Conservation (phyloP, 1,140 invertebrate genomes). For the Pseudomyrmex pallidus region DNA sequence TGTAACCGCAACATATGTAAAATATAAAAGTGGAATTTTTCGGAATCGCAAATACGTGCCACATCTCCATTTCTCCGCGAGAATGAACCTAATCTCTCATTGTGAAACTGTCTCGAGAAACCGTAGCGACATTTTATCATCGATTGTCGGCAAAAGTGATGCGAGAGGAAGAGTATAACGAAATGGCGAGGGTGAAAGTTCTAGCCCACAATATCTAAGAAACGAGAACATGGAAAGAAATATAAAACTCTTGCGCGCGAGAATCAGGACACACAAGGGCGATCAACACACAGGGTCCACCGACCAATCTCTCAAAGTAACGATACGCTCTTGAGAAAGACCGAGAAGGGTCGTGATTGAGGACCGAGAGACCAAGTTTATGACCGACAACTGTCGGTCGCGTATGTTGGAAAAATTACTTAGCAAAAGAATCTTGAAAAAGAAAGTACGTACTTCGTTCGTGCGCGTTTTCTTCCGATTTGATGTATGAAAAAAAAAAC, state of each 20-base stretch:
- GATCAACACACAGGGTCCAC: conserved; percentile 35
- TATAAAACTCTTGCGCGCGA: conserved; percentile 39
- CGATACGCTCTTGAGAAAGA: conserved; percentile 48
- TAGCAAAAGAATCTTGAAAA: not conserved
- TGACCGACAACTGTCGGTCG: conserved; percentile 38
- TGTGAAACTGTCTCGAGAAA: conserved; percentile 5
- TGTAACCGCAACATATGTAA: too few species aligned
- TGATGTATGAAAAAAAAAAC: not conserved
- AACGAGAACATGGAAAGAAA: conserved; percentile 53
- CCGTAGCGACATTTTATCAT: conserved; percentile 33
- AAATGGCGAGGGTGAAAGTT: conserved; percentile 29
- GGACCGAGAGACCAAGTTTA: conserved; percentile 18
- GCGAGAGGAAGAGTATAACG: conserved; percentile 21
- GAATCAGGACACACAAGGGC: not conserved
- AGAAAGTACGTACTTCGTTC: not conserved
- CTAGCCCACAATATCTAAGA: conserved; percentile 50
- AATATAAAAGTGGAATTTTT: not conserved
- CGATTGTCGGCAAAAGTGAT: conserved; percentile 15
- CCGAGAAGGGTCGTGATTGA: conserved; percentile 35
- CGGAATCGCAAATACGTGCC: not conserved
- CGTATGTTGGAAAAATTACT: not conserved
- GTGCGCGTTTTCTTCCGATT: not conserved
- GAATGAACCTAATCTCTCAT: not conserved
- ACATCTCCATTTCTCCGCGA: too few species aligned
- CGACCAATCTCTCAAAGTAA: conserved; percentile 25